These are phyloP conservation scores for Caenorhabditis becei DNA, from an alignment of 2,888 invertebrate genomes.

Conservation along the genomic window DNA sequence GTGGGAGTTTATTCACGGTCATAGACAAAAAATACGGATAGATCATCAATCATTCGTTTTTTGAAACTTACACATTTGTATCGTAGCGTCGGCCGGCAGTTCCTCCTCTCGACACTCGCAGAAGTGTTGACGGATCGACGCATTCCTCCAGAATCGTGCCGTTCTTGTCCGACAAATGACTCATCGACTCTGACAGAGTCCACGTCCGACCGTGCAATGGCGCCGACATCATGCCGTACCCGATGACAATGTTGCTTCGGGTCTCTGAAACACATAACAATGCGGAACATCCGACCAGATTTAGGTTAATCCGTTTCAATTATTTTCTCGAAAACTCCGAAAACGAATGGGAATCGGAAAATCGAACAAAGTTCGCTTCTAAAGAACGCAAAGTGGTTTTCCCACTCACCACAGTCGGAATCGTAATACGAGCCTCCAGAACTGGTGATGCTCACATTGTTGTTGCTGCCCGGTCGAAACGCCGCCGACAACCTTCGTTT, in stretches of 20 bases:
- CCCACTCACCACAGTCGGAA: constrained; percentile 59
- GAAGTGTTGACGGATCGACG: constrained; percentile 63
- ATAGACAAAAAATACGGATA: neutral
- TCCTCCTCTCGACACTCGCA: constrained; percentile 56
- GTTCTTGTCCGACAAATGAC: constrained; percentile 73
- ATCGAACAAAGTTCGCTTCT: neutral
- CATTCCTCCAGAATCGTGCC: constrained; percentile 73
- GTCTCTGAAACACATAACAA: constrained; percentile 59
- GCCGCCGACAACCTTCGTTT: constrained; percentile 75
- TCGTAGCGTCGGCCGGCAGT: constrained; percentile 61
- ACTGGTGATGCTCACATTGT: constrained; percentile 59
- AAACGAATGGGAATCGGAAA: too few relatives aligned
- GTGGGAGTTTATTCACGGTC: neutral
- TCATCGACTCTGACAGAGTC: constrained; percentile 74
- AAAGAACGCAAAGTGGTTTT: neutral
- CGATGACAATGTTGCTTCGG: constrained; percentile 58
- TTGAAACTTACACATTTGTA: constrained; percentile 60
- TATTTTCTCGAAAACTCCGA: constrained; percentile 13
- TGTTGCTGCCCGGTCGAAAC: constrained; percentile 66
- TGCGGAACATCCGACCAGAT: too few relatives aligned
- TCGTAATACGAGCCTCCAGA: constrained; percentile 58
- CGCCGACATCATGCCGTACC: constrained; percentile 64
- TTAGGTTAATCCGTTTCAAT: constrained; percentile 23
- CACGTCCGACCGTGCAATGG: constrained; percentile 51
- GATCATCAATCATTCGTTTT: too few relatives aligned